Conservation (phyloP, 1,140 invertebrate genomes). For the Alviniconcha marisindica region DNA sequence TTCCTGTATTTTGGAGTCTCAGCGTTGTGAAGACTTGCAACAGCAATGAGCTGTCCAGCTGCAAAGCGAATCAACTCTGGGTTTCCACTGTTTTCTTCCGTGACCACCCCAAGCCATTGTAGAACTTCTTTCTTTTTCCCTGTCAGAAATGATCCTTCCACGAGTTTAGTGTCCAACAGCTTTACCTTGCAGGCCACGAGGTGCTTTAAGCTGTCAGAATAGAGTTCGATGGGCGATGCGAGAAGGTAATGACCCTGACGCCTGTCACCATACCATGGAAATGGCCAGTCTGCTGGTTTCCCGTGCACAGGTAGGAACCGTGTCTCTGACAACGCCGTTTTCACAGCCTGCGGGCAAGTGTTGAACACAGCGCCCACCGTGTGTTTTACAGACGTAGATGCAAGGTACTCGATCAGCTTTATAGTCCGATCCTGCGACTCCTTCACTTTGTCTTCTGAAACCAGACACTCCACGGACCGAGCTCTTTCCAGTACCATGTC, state of each 20-base stretch:
- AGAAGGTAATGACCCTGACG: not conserved
- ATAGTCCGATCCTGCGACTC: not conserved
- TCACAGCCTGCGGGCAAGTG: not conserved
- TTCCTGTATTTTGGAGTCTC: not conserved
- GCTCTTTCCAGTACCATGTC: constrained; percentile 41
- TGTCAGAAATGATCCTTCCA: too few species aligned
- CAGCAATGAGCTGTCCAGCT: not conserved
- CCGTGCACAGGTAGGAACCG: constrained; percentile 45
- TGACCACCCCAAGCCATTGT: not conserved
- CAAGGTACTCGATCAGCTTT: constrained; percentile 43
- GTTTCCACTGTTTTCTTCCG: not conserved
- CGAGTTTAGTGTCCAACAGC: not conserved
- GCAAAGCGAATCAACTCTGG: not conserved
- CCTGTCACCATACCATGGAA: constrained; percentile 42
- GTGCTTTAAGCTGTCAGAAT: not conserved
- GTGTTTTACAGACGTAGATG: not conserved
- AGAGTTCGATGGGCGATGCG: constrained; percentile 17
- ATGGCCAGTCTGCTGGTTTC: constrained; percentile 48
- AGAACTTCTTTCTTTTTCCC: not conserved
- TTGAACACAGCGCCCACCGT: not conserved
- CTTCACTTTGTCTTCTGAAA: not conserved
- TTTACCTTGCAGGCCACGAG: constrained; percentile 20
- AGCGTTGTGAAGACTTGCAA: not conserved
- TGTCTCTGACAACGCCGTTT: constrained; percentile 31
- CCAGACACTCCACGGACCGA: not conserved